phyloP scores from a whole-genome alignment of 1,140 invertebrate genomes.

The Lycorma delicatula region DNA sequence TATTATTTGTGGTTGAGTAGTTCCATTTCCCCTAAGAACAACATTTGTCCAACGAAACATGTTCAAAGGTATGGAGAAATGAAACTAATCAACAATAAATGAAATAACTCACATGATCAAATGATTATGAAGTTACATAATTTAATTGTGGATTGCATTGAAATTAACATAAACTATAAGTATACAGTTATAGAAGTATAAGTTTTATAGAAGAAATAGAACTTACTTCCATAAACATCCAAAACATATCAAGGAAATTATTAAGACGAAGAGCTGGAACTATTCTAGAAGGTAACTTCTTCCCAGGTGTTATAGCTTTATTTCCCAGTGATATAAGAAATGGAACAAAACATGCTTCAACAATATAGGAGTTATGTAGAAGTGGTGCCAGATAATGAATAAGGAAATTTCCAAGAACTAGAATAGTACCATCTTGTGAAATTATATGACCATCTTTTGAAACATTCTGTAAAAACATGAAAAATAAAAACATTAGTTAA shows the following conservation, averaged over 20 bases:
- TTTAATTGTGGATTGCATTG: too few relatives aligned
- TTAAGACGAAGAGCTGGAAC: constrained; percentile 25
- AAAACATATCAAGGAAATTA: constrained; percentile 50
- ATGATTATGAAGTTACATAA: too few relatives aligned
- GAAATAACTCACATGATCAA: too few relatives aligned
- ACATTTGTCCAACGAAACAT: too few relatives aligned
- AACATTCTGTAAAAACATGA: background rate
- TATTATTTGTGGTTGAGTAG: too few relatives aligned
- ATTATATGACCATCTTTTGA: constrained; percentile 18
- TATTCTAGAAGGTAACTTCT: background rate
- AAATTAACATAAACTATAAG: too few relatives aligned
- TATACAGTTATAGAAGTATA: too few relatives aligned
- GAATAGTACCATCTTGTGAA: constrained; percentile 40
- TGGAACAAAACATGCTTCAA: constrained; percentile 45
- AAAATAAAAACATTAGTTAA: too few relatives aligned
- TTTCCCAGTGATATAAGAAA: constrained; percentile 38
- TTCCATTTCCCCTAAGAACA: too few relatives aligned
- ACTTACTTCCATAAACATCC: constrained; percentile 46
- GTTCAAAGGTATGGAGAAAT: too few relatives aligned
- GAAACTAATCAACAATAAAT: too few relatives aligned
- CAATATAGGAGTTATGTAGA: constrained; percentile 45
- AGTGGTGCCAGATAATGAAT: constrained; percentile 47
- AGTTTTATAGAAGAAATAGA: background rate
- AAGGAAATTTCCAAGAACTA: constrained; percentile 43
- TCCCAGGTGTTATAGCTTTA: background rate